Evolutionary conservation across 1,140 invertebrate genomes (phyloP).

Genomic region (Steinernema feltiae): DNA sequence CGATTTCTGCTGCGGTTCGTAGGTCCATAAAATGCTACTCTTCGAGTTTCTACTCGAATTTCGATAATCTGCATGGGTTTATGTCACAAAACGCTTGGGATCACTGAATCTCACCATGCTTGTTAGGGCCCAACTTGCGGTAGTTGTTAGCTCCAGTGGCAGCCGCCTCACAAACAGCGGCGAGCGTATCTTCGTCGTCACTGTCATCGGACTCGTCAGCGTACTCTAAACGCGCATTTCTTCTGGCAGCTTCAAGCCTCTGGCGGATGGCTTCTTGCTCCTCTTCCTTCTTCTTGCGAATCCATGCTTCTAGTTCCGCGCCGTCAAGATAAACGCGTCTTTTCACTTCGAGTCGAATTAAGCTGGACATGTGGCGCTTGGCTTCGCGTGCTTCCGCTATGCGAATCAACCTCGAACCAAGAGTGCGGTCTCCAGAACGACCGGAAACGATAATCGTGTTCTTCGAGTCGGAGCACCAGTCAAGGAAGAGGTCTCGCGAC

Average conservation of each 20-base stretch:
- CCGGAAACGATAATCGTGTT: slow-evolving; percentile 85
- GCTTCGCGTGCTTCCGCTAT: slow-evolving; percentile 48
- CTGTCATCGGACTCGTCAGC: slow-evolving; percentile 58
- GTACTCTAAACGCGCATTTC: slow-evolving; percentile 31
- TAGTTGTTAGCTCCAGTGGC: slow-evolving; percentile 45
- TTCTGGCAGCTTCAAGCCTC: slow-evolving; percentile 28
- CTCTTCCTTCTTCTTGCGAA: slow-evolving; percentile 63
- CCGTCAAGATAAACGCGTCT: slow-evolving; percentile 74
- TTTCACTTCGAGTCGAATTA: slow-evolving; percentile 47
- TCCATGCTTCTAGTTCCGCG: slow-evolving; percentile 79
- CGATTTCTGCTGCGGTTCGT: slow-evolving; percentile 27
- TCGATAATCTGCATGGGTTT: background rate
- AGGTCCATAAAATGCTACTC: background rate
- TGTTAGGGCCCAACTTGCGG: slow-evolving; percentile 17
- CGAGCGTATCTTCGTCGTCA: slow-evolving; percentile 44
- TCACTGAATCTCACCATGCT: background rate
- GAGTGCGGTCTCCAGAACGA: slow-evolving; percentile 45
- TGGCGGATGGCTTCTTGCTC: slow-evolving; percentile 57
- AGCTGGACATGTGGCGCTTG: slow-evolving; percentile 30
- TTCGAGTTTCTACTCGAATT: background rate
- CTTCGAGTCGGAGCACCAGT: slow-evolving; percentile 82
- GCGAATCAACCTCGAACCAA: slow-evolving; percentile 49
- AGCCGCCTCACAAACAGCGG: slow-evolving; percentile 21
- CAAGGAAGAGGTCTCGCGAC: slow-evolving; percentile 85
- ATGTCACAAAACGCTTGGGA: background rate